Percentiles rank a stretch among this genome's conserved stretches.
These are phyloP conservation scores for Eurystomus glaucurus DNA, from an alignment of 2,797 vertebrate species.

Conservation along the genomic window DNA sequence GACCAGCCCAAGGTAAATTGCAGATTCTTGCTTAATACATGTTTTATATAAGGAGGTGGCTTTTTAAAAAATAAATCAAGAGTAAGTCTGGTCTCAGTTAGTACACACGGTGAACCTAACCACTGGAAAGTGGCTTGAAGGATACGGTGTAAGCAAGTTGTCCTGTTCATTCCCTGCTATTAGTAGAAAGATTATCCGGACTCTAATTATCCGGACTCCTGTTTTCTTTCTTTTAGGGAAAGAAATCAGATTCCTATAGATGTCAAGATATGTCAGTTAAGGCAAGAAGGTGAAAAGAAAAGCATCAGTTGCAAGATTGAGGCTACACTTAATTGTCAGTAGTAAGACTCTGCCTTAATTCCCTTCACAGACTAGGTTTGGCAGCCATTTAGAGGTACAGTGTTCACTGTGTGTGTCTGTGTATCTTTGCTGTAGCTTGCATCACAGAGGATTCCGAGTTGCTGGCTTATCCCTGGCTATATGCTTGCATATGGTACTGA, in stretches of 20 bases:
- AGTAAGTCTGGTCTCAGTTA: neutral
- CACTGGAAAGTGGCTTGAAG: neutral
- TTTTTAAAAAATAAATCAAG: neutral
- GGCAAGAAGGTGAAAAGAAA: neutral
- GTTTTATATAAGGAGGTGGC: neutral
- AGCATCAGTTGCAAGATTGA: neutral
- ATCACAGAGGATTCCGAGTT: neutral
- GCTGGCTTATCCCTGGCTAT: neutral
- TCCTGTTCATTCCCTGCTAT: neutral
- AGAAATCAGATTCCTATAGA: neutral
- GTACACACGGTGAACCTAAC: neutral
- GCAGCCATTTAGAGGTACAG: neutral
- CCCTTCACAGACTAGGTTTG: neutral
- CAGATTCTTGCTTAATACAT: neutral
- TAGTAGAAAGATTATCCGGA: neutral
- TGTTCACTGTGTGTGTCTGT: neutral
- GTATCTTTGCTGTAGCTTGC: neutral
- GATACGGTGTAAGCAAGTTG: neutral
- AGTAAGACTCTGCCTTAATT: neutral
- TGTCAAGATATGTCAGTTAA: neutral
- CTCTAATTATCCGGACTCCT: neutral
- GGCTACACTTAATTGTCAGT: neutral
- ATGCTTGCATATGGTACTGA: accelerated
- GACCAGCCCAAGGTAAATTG: constrained; percentile 92
- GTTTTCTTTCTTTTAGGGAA: neutral